A percentile compares a stretch with the other conserved stretches of the same genome.
Conservation (phyloP, 1,140 invertebrate species). For the Diploscapter pachys region DNA sequence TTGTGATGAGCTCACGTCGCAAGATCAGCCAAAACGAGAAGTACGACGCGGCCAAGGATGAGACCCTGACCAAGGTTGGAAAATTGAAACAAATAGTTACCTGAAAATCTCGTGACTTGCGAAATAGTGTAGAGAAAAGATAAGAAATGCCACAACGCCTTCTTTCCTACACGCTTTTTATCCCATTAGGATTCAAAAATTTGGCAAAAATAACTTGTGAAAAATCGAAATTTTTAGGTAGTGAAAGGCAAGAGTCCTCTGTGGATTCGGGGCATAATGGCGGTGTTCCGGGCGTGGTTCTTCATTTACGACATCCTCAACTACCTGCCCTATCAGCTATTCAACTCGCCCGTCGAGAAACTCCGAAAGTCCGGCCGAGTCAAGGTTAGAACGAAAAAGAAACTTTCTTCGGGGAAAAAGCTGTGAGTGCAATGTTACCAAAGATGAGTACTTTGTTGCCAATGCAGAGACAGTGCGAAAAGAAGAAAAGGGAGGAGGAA, state of each 20-base stretch:
- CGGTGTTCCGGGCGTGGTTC: conserved; percentile 30
- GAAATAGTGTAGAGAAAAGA: too few species aligned
- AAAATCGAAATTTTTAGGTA: conserved; percentile 12
- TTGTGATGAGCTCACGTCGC: too few species aligned
- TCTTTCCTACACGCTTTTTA: neutral
- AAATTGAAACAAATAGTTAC: too few species aligned
- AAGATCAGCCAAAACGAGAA: neutral
- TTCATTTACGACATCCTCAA: conserved; percentile 38
- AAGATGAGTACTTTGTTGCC: too few species aligned
- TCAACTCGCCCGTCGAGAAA: conserved; percentile 35
- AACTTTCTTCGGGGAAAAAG: too few species aligned
- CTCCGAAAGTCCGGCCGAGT: conserved; percentile 28
- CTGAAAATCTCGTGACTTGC: too few species aligned
- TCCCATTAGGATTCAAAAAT: neutral
- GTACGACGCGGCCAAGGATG: conserved; percentile 18
- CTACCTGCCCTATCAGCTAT: conserved; percentile 35
- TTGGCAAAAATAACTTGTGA: too few species aligned
- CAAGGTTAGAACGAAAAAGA: conserved; percentile 12
- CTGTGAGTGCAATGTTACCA: too few species aligned
- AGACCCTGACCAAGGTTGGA: conserved; percentile 17
- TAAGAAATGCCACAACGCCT: too few species aligned
- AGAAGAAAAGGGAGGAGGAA: too few species aligned
- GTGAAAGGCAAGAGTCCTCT: conserved; percentile 33
- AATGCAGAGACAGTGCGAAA: too few species aligned
- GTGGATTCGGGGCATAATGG: conserved; percentile 30